Evolutionary conservation across 2,797 vertebrate genomes (phyloP), one percentile per base, ranked within the genome.

Genomic region (Esox lucius): DNA sequence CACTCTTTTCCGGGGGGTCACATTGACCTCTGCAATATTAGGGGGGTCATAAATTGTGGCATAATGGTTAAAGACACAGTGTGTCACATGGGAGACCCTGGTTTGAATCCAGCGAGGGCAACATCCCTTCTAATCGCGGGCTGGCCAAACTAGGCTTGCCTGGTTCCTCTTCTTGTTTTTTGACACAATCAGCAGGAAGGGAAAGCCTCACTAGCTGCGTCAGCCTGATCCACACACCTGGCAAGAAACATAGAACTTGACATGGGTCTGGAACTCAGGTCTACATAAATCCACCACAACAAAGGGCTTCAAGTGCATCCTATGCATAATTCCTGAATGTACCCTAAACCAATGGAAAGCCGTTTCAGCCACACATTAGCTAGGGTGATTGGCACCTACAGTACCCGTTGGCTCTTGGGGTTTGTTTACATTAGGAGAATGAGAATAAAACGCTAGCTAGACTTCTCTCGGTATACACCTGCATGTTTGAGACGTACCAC

Each of bases 131-230:
- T n/a, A n/a, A n/a, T n/a, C n/a, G n/a, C n/a, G n/a, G n/a, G n/a
- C n/a, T n/a, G n/a, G n/a, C n/a, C n/a, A n/a, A n/a, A n/a, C n/a
- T 94, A 93, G 82, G 85, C 76, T 76, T 76, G 70, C 80, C 84
- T 80, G 80, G 82, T 68, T 72, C 88, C 89, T 90, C 93, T 88
- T 75, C 87, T 86, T 88, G 89, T 90, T 90, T 81, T 66, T 70
- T 89, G 92, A 93, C 87, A 85, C 86, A 79, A 85, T 88, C 88
- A 91, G 91, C 83, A 90, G 90, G 91, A 89, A 86, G 87, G 83
- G 85, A 87, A 89, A 91, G 93, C 91, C 86, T 91, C 81, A 94
- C 94, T 95, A 95, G 91, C 87, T 93, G 72, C 83, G 76, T 82
- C 86, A 81, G 75, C 70, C 89, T 89, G 81, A 90, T n/a, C n/a